A percentile compares a stretch with the other conserved stretches of the same genome.
phyloP scores from a whole-genome alignment of 2,113 vertebrate species.

The Galeopterus variegatus region DNA sequence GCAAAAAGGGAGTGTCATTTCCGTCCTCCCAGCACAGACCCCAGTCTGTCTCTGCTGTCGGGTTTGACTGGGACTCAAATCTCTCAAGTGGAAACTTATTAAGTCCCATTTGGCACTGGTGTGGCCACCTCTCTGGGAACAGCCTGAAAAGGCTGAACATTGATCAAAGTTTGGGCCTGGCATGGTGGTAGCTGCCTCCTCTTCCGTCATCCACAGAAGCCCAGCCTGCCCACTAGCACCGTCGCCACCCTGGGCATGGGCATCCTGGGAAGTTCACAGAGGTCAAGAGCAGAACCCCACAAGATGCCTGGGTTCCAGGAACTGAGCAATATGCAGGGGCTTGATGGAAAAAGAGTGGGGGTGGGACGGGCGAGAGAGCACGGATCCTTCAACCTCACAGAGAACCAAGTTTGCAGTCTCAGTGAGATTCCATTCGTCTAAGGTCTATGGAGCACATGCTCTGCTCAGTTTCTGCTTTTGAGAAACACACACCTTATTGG shows the following conservation, averaged over 20 bases:
- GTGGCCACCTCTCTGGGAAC: background rate
- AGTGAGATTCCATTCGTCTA: background rate
- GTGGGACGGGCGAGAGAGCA: background rate
- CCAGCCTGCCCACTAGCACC: background rate
- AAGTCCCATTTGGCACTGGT: background rate
- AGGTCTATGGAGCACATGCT: background rate
- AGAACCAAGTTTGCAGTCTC: background rate
- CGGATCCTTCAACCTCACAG: background rate
- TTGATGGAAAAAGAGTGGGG: background rate
- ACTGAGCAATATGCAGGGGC: background rate
- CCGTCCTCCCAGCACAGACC: background rate
- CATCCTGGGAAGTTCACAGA: background rate
- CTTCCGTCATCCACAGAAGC: background rate
- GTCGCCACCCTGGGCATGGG: background rate
- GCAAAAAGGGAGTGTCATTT: background rate
- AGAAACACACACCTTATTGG: background rate
- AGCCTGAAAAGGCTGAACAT: background rate
- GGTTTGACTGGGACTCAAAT: background rate
- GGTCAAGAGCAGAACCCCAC: background rate
- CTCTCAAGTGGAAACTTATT: slow-evolving; percentile 34
- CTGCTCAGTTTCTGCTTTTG: background rate
- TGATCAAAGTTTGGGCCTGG: background rate
- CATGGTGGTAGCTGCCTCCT: background rate
- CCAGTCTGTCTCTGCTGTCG: slow-evolving; percentile 26
- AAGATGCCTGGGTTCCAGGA: background rate